Conservation (phyloP, 2,113 vertebrate species). For the Machaerirhynchus nigripectus region DNA sequence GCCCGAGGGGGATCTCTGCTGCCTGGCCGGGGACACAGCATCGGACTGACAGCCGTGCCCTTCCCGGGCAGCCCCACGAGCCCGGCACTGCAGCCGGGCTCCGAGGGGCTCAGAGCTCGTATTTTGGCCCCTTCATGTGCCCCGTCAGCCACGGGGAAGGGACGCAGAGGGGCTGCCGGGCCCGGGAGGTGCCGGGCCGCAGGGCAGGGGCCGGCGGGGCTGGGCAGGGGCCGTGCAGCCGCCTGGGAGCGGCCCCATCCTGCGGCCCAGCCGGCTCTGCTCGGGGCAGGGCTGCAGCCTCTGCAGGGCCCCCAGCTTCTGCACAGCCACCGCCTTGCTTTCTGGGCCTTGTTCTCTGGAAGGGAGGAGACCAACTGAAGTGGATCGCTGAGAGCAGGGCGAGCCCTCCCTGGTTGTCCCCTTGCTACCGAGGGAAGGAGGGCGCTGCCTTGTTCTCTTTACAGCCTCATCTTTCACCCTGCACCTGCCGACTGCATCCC, state of each 20-base stretch:
- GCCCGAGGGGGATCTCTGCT: not conserved
- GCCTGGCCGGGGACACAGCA: not conserved
- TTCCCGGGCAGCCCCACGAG: not conserved
- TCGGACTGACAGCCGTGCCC: not conserved
- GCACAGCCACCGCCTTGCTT: too few relatives aligned
- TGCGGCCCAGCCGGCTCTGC: not conserved
- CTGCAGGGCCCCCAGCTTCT: too few relatives aligned
- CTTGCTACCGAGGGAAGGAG: not conserved
- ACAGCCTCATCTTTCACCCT: not conserved
- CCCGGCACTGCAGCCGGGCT: not conserved
- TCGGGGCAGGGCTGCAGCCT: not conserved
- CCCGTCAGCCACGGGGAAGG: not conserved
- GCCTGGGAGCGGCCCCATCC: not conserved
- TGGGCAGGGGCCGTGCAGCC: not conserved
- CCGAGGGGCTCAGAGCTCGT: not conserved
- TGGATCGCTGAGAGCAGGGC: not conserved
- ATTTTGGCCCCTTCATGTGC: not conserved
- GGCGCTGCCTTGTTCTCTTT: not conserved
- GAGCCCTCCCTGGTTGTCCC: not conserved
- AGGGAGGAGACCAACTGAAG: not conserved
- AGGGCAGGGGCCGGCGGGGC: not conserved
- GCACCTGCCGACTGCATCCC: not conserved
- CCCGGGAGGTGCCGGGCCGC: not conserved
- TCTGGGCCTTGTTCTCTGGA: not conserved
- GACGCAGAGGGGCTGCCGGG: not conserved